Evolutionary conservation across 1,140 invertebrate genomes (phyloP).

Genomic region (Brachionus plicatilis): DNA sequence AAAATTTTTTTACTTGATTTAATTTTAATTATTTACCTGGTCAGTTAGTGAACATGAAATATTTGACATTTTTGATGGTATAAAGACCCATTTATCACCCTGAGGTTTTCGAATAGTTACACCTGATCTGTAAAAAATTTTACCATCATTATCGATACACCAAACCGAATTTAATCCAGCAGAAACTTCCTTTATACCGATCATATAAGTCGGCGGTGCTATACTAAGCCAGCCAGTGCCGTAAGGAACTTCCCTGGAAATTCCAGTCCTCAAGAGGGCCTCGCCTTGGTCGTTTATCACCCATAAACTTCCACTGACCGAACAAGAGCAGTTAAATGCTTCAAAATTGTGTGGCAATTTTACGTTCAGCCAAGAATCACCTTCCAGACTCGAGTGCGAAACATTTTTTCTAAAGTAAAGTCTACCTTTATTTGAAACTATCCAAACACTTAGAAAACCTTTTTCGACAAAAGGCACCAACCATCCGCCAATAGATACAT

Average conservation of each 20-base stretch:
- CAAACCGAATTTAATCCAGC: not conserved
- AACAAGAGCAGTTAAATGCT: not conserved
- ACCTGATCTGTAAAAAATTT: not conserved
- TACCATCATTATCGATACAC: not conserved
- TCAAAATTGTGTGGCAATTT: not conserved
- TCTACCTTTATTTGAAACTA: not conserved
- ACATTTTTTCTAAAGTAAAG: slow-evolving; percentile 36
- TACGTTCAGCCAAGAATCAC: not conserved
- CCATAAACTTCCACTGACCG: not conserved
- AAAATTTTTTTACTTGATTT: too few species aligned
- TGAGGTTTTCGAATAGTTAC: not conserved
- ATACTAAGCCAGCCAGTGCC: not conserved
- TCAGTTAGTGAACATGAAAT: not conserved
- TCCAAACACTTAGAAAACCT: slow-evolving; percentile 26
- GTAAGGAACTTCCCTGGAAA: not conserved
- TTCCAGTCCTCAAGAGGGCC: not conserved
- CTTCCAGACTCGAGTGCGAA: slow-evolving; percentile 15
- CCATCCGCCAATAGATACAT: slow-evolving; percentile 20
- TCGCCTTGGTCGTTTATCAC: not conserved
- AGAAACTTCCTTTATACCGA: not conserved
- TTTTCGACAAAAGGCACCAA: not conserved
- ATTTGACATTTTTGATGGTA: not conserved
- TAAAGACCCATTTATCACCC: slow-evolving; percentile 24
- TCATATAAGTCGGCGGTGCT: not conserved
- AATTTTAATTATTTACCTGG: not conserved